Conservation (phyloP, 2,888 invertebrate genomes). For the Anthrax anthrax region DNA sequence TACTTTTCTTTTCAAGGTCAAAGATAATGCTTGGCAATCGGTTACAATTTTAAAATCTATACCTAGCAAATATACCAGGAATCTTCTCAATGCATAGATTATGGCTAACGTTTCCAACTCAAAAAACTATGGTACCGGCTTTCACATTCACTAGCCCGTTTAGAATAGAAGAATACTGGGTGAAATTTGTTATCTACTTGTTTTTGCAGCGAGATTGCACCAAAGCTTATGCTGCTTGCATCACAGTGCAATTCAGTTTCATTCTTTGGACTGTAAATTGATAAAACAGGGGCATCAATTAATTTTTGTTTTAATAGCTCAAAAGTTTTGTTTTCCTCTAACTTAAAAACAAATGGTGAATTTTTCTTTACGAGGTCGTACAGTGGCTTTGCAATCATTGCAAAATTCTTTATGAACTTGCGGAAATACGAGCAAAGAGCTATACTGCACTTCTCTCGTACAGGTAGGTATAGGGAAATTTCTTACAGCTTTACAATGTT, state of each 20-base stretch:
- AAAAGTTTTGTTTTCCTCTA: conserved; percentile 6
- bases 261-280: conserved; percentile 17
- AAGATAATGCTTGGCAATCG: conserved; percentile 16
- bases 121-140: conserved; percentile 17
- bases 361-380: conserved; percentile 15
- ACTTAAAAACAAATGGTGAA: conserved; percentile 4
- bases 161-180: conserved; percentile 19
- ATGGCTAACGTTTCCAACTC: conserved; percentile 19
- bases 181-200: conserved; percentile 15
- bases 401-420: conserved; percentile 18
- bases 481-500: conserved; percentile 5
- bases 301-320: conserved; percentile 10
- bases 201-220: conserved; percentile 17
- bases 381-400: conserved; percentile 18
- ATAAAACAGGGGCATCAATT: conserved; percentile 15
- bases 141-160: conserved; percentile 16
- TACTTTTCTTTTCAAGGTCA: conserved; percentile 13
- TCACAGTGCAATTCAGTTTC: conserved; percentile 21
- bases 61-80: conserved; percentile 17
- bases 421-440: conserved; percentile 12
- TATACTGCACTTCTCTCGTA: conserved; percentile 13
- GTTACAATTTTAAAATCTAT: conserved; percentile 17
- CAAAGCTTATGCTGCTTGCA: conserved; percentile 17
- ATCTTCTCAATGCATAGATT: conserved; percentile 17
- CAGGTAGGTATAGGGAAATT: conserved; percentile 12